phyloP scores from a whole-genome alignment of 2,797 vertebrate species.

The Heteromormyrus szaboi region DNA sequence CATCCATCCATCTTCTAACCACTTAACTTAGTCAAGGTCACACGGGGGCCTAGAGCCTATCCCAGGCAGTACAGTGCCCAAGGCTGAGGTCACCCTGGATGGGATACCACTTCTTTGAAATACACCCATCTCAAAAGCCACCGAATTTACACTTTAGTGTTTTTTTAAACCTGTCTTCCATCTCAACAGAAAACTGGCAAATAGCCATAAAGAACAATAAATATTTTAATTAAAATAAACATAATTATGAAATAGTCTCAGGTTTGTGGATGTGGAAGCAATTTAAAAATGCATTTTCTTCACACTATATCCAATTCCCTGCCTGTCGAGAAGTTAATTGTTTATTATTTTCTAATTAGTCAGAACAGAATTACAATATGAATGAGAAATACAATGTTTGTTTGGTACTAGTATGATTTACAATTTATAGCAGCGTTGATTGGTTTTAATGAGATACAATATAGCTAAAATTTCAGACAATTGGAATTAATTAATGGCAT shows the following conservation, averaged over 20 bases:
- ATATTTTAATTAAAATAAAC: background rate
- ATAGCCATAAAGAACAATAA: background rate
- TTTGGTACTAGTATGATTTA: background rate
- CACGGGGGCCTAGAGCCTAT: background rate
- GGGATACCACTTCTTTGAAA: background rate
- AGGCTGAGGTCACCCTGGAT: background rate
- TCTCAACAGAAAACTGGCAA: background rate
- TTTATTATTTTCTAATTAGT: conserved; percentile 11
- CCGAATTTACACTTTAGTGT: background rate
- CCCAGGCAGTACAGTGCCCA: background rate
- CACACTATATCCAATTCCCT: conserved; percentile 24
- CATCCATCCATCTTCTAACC: background rate
- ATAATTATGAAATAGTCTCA: background rate
- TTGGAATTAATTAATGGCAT: background rate
- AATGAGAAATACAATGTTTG: background rate
- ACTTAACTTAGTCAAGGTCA: background rate
- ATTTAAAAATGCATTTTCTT: conserved; percentile 40
- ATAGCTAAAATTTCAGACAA: background rate
- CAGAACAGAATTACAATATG: background rate
- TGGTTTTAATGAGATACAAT: background rate
- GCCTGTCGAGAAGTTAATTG: conserved; percentile 29
- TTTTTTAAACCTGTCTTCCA: background rate
- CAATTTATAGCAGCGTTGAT: background rate
- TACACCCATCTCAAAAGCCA: background rate
- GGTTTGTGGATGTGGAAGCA: conserved; percentile 12